A percentile compares a stretch with the other conserved stretches of the same genome.
Evolutionary conservation across 2,113 vertebrate species (phyloP).

Genomic region (Callionymus lyra): DNA sequence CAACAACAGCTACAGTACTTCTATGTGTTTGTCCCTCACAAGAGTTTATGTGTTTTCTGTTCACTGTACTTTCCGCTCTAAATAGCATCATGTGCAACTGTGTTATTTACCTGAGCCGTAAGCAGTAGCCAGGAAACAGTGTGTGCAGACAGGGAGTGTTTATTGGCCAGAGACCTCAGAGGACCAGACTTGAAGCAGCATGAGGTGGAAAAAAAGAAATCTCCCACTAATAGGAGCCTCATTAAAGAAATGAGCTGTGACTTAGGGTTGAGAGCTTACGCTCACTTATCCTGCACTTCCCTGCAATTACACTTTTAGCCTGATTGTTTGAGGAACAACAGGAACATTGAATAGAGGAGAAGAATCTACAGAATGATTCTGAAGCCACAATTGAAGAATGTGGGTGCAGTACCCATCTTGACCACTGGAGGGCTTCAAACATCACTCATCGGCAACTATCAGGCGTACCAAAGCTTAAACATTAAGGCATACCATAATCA

Average conservation of each 20-base stretch:
- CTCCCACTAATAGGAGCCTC: constrained; percentile 30
- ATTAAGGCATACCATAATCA: no score
- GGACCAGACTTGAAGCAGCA: constrained; percentile 41
- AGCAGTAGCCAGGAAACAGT: constrained; percentile 6
- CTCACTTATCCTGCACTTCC: constrained; percentile 22
- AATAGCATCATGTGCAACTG: neutral
- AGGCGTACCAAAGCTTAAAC: no score
- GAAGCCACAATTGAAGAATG: no score
- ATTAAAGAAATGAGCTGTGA: constrained; percentile 56
- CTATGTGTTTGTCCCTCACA: no score
- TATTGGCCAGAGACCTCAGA: constrained; percentile 23
- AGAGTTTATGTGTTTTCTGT: no score
- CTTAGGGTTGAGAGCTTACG: constrained; percentile 22
- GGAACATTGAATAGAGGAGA: no score
- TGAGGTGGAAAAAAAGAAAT: constrained; percentile 37
- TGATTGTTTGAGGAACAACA: constrained; percentile 13
- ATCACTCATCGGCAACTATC: no score
- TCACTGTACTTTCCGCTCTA: no score
- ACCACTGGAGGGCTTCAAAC: no score
- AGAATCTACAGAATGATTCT: no score
- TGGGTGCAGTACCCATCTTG: no score
- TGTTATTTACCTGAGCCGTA: constrained; percentile 3
- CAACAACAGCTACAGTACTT: no score
- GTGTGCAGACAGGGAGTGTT: constrained; percentile 18
- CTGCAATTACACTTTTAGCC: constrained; percentile 33